Conservation (phyloP, 2,797 vertebrate species). For the Myoxocephalus aenaeus region DNA sequence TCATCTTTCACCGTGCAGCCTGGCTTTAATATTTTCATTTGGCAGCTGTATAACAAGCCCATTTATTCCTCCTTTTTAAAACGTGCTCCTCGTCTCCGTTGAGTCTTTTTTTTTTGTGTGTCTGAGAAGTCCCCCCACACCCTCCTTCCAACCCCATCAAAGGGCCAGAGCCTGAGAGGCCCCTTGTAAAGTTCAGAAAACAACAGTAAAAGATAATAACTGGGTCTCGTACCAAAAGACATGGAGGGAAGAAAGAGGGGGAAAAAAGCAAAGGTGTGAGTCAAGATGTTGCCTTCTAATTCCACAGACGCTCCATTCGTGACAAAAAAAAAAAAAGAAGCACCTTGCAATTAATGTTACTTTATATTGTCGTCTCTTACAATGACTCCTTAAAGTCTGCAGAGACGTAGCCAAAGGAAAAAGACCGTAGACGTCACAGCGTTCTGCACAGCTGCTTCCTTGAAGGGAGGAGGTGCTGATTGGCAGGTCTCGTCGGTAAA, state of each 20-base stretch:
- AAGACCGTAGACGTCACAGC: neutral
- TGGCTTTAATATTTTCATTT: constrained; percentile 73
- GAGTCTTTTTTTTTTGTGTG: constrained; percentile 10
- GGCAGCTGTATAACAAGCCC: constrained; percentile 58
- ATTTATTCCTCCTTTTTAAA: constrained; percentile 55
- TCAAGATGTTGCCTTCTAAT: constrained; percentile 68
- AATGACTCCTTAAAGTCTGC: constrained; percentile 51
- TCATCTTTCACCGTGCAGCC: constrained; percentile 39
- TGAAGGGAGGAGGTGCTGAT: constrained; percentile 15
- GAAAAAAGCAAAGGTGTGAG: constrained; percentile 58
- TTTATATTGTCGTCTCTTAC: constrained; percentile 38
- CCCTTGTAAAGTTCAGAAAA: constrained; percentile 81
- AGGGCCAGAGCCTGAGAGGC: constrained; percentile 71
- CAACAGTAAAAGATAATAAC: constrained; percentile 83
- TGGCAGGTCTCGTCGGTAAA: constrained; percentile 1
- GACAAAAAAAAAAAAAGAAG: constrained; percentile 56
- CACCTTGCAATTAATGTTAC: constrained; percentile 55
- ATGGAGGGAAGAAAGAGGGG: constrained; percentile 32
- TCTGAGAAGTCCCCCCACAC: constrained; percentile 61
- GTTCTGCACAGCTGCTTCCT: constrained; percentile 50
- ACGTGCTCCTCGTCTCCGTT: constrained; percentile 39
- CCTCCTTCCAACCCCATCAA: constrained; percentile 71
- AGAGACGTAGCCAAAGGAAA: neutral
- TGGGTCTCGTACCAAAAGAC: constrained; percentile 56
- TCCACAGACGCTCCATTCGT: constrained; percentile 44